Conservation (phyloP, 2,888 invertebrate genomes). For the Temnothorax rugatulus region DNA sequence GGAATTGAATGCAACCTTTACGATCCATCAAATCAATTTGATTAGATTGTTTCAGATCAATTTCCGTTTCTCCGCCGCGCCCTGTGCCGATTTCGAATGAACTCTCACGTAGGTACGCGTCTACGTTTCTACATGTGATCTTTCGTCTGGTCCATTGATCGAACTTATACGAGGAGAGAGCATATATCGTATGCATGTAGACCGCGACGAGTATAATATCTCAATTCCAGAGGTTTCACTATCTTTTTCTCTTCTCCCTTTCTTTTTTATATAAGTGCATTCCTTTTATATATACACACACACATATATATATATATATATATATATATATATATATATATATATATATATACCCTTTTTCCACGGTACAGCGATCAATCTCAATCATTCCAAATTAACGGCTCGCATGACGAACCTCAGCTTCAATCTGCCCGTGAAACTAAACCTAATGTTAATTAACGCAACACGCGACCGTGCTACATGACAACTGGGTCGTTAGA, state of each 20-base stretch:
- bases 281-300: neutral
- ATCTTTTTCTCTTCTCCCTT: neutral
- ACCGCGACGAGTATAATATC: slow-evolving; percentile 27
- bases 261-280: neutral
- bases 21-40: neutral
- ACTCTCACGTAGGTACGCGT: neutral
- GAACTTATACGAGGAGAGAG: slow-evolving; percentile 25
- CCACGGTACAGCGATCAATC: slow-evolving; percentile 3
- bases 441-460: slow-evolving; percentile 64
- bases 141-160: slow-evolving; percentile 19
- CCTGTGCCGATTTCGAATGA: slow-evolving; percentile 39
- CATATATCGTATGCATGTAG: slow-evolving; percentile 21
- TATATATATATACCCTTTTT: neutral
- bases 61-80: slow-evolving; percentile 23
- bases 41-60: slow-evolving; percentile 18
- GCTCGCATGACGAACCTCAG: slow-evolving; percentile 23
- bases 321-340: no score
- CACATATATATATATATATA: no score
- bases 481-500: slow-evolving; percentile 79
- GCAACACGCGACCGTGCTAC: slow-evolving; percentile 69
- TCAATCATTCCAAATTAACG: slow-evolving; percentile 10
- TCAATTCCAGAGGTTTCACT: neutral
- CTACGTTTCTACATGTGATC: neutral
- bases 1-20: neutral
- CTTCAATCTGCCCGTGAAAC: slow-evolving; percentile 35